A percentile compares a stretch with the other conserved stretches of the same genome.
These are phyloP conservation scores for Gryon sp. DNA, from an alignment of 1,140 invertebrate genomes.

Conservation along the genomic window DNA sequence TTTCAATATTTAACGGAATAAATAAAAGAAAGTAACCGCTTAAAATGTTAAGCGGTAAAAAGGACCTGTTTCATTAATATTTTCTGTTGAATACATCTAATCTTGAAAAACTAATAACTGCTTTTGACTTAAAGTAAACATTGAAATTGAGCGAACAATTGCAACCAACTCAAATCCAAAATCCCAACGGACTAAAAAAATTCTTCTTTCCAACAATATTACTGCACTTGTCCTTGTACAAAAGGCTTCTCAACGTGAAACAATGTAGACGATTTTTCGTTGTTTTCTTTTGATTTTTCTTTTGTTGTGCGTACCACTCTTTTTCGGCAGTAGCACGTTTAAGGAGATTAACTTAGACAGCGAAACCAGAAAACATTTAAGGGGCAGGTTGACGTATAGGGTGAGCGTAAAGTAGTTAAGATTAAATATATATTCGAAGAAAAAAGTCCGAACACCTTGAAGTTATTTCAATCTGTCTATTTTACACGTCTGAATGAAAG, in stretches of 20 bases:
- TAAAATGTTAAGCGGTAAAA: not conserved
- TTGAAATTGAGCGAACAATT: slow-evolving; percentile 10
- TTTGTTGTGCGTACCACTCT: slow-evolving; percentile 13
- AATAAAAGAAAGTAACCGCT: slow-evolving; percentile 16
- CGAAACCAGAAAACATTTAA: slow-evolving; percentile 58
- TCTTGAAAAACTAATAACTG: slow-evolving; percentile 31
- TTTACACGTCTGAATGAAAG: slow-evolving; percentile 44
- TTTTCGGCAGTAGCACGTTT: slow-evolving; percentile 47
- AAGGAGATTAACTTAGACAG: slow-evolving; percentile 57
- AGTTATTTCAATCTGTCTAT: slow-evolving; percentile 50
- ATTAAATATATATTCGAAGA: slow-evolving; percentile 53
- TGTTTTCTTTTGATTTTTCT: slow-evolving; percentile 18
- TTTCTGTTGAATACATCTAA: slow-evolving; percentile 12
- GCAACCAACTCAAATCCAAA: not conserved
- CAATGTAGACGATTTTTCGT: slow-evolving; percentile 25
- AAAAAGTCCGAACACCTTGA: slow-evolving; percentile 54
- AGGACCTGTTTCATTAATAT: slow-evolving; percentile 27
- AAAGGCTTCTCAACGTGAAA: slow-evolving; percentile 17
- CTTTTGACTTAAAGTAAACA: slow-evolving; percentile 37
- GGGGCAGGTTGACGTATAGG: slow-evolving; percentile 47
- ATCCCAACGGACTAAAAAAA: not conserved
- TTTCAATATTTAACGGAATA: not conserved
- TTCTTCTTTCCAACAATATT: not conserved
- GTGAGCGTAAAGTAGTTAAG: slow-evolving; percentile 56
- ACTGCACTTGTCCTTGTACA: slow-evolving; percentile 19